Evolutionary conservation across 2,797 vertebrate species (phyloP).

Genomic region (Crenichthys baileyi): DNA sequence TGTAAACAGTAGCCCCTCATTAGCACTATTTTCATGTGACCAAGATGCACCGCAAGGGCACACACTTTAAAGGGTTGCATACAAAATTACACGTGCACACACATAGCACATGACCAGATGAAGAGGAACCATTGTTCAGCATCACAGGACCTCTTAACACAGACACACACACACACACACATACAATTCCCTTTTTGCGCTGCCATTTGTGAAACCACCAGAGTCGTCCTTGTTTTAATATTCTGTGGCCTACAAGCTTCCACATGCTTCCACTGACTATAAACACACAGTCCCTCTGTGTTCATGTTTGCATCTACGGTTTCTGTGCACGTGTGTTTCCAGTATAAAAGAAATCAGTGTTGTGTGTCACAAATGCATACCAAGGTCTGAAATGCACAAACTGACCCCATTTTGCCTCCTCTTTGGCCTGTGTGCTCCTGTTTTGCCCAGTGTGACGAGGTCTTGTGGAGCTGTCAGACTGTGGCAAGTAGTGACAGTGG

Average conservation of each 20-base stretch:
- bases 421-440: slow-evolving; percentile 25
- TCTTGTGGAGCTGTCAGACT: slow-evolving; percentile 69
- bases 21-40: slow-evolving; percentile 79
- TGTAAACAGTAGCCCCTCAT: slow-evolving; percentile 73
- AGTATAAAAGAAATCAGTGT: slow-evolving; percentile 55
- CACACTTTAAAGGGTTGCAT: slow-evolving; percentile 52
- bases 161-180: slow-evolving; percentile 50
- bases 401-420: slow-evolving; percentile 25
- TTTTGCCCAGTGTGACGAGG: slow-evolving; percentile 53
- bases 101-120: slow-evolving; percentile 78
- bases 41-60: slow-evolving; percentile 56
- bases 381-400: slow-evolving; percentile 48
- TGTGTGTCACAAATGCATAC: slow-evolving; percentile 50
- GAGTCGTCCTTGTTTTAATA: slow-evolving; percentile 71
- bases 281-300: slow-evolving; percentile 65
- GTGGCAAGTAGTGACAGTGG: slow-evolving; percentile 69
- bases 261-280: slow-evolving; percentile 57
- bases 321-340: slow-evolving; percentile 53
- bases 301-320: slow-evolving; percentile 44
- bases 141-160: slow-evolving; percentile 78
- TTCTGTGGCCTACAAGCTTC: slow-evolving; percentile 71
- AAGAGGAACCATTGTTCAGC: slow-evolving; percentile 81
- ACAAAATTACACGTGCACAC: slow-evolving; percentile 58
- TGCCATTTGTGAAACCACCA: slow-evolving; percentile 64
- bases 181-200: slow-evolving; percentile 55